Percentiles rank a stretch among this genome's conserved stretches.
These are phyloP conservation scores for Drosophila leontia DNA, from an alignment of 1,140 invertebrate genomes.

Conservation along the genomic window DNA sequence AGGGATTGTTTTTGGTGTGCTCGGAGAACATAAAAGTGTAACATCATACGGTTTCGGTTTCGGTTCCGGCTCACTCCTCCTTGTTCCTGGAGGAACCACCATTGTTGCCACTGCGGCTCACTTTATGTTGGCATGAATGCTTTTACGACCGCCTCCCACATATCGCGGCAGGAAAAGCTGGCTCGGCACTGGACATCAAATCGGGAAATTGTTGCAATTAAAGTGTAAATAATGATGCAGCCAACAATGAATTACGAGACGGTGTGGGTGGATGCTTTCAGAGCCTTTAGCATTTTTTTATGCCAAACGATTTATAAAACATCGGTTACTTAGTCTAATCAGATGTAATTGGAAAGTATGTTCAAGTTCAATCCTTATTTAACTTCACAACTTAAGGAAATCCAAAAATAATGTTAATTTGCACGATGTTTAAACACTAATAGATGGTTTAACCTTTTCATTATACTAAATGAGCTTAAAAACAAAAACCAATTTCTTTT, in stretches of 20 bases:
- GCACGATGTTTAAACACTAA: no score
- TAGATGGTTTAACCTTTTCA: no score
- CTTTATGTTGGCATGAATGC: conserved; percentile 60
- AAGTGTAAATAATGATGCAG: conserved; percentile 72
- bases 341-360: background rate
- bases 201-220: conserved; percentile 73
- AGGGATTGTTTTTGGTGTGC: conserved; percentile 58
- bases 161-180: conserved; percentile 18
- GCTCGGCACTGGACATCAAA: conserved; percentile 46
- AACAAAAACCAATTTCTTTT: no score
- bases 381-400: background rate
- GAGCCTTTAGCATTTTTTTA: background rate
- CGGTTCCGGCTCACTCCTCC: conserved; percentile 2
- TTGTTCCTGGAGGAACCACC: conserved; percentile 24
- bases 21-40: conserved; percentile 68
- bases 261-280: background rate
- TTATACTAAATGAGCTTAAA: no score
- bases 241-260: conserved; percentile 52
- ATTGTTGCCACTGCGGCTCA: conserved; percentile 52
- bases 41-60: conserved; percentile 50
- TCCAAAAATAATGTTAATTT: no score
- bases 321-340: background rate
- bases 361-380: background rate
- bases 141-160: conserved; percentile 55
- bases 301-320: background rate